Percentiles rank a stretch among this genome's conserved stretches.
These are phyloP conservation scores for Mesembrinibis cayennensis DNA, from an alignment of 2,113 vertebrate genomes.

Conservation along the genomic window DNA sequence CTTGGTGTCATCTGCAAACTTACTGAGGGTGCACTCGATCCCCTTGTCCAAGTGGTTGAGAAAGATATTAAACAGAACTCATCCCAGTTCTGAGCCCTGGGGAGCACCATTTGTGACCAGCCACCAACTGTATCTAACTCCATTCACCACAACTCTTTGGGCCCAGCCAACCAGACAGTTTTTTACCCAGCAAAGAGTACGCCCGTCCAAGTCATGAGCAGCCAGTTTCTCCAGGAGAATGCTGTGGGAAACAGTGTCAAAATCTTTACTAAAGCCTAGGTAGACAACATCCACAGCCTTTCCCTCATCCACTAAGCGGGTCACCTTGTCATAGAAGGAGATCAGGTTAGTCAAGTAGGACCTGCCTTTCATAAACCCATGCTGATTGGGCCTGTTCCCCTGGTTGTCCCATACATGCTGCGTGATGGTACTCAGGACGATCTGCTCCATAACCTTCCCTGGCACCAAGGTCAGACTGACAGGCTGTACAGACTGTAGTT, in stretches of 20 bases:
- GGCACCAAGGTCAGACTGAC: neutral
- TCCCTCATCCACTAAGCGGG: neutral
- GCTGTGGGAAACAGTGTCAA: neutral
- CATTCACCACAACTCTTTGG: no score
- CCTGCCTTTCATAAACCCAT: neutral
- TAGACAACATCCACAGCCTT: neutral
- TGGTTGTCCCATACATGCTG: neutral
- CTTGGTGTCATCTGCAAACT: no score
- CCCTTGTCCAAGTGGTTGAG: no score
- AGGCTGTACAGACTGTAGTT: neutral
- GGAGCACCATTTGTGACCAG: no score
- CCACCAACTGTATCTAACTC: no score
- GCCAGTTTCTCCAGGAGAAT: neutral
- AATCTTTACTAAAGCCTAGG: neutral
- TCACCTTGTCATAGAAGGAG: neutral
- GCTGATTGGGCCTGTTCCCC: neutral
- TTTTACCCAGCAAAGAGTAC: no score
- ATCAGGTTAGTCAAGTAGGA: neutral
- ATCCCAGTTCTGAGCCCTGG: no score
- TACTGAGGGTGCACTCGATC: no score
- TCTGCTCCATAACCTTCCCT: neutral
- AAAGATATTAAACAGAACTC: no score
- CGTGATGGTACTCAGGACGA: neutral
- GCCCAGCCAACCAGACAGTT: no score
- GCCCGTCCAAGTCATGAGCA: neutral